A percentile compares a stretch with the other conserved stretches of the same genome.
These are phyloP conservation scores for Lichenostomus cassidix DNA, from an alignment of 2,113 vertebrate species.

Conservation along the genomic window DNA sequence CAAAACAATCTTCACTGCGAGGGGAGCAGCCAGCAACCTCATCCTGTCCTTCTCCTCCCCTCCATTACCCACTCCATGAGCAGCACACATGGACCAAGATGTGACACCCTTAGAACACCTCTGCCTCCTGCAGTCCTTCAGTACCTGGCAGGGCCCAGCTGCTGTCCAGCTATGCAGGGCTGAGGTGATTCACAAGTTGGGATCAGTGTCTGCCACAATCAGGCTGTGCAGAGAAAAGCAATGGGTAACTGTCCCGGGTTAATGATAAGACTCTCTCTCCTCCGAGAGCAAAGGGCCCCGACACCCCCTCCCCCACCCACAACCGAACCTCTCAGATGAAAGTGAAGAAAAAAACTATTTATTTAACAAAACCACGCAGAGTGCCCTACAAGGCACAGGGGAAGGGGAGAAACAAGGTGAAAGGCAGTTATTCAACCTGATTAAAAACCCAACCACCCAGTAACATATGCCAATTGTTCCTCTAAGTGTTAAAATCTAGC, in stretches of 20 bases:
- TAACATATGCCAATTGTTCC: too few species aligned
- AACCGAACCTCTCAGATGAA: too few species aligned
- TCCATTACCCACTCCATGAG: not conserved
- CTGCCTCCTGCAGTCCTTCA: not conserved
- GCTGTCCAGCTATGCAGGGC: not conserved
- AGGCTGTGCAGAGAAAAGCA: not conserved
- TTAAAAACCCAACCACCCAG: too few species aligned
- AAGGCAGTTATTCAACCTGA: too few species aligned
- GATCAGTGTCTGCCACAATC: not conserved
- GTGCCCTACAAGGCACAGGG: too few species aligned
- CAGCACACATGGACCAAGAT: not conserved
- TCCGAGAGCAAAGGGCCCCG: too few species aligned
- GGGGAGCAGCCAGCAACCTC: not conserved
- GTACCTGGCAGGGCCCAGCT: not conserved
- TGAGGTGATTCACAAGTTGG: not conserved
- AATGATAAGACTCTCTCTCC: too few species aligned
- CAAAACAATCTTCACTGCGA: not conserved
- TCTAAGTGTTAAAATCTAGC: not conserved
- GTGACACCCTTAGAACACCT: not conserved
- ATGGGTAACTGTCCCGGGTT: too few species aligned
- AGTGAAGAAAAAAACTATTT: too few species aligned
- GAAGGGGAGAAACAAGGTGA: too few species aligned
- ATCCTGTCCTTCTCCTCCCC: not conserved
- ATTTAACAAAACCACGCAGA: too few species aligned
- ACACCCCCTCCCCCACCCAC: too few species aligned